phyloP scores from a whole-genome alignment of 2,113 vertebrate species.

The Lepisosteus osseus region DNA sequence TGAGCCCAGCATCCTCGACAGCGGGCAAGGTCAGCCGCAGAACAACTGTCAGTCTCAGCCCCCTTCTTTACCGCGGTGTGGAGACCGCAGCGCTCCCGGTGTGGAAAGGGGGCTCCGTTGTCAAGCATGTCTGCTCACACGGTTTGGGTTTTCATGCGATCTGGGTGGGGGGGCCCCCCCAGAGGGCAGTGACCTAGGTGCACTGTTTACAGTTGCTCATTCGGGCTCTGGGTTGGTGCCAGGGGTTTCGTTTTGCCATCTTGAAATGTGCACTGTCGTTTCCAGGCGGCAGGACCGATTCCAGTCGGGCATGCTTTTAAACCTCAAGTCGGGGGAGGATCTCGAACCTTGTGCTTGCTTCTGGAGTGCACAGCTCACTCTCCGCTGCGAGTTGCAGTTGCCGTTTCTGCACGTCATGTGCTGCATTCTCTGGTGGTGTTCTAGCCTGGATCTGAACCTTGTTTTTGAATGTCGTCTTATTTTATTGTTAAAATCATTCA shows the following conservation, averaged over 20 bases:
- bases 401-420: too few species aligned
- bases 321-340: too few species aligned
- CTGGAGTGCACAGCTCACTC: too few species aligned
- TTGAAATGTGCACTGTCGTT: neutral
- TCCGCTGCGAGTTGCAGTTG: too few species aligned
- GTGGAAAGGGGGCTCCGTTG: neutral
- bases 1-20: conserved; percentile 36
- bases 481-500: too few species aligned
- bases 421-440: neutral
- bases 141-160: neutral
- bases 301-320: too few species aligned
- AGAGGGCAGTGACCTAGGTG: neutral
- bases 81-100: neutral
- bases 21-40: conserved; percentile 53
- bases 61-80: neutral
- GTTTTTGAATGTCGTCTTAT: neutral
- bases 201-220: neutral
- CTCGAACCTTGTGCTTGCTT: too few species aligned
- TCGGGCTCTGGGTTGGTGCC: neutral
- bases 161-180: neutral
- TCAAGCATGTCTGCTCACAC: neutral
- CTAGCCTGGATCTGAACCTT: neutral
- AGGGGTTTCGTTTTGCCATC: neutral
- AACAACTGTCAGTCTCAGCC: conserved; percentile 47
- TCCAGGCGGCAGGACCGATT: neutral